phyloP scores from a whole-genome alignment of 2,888 invertebrate genomes.

The Hyppa rectilinea region DNA sequence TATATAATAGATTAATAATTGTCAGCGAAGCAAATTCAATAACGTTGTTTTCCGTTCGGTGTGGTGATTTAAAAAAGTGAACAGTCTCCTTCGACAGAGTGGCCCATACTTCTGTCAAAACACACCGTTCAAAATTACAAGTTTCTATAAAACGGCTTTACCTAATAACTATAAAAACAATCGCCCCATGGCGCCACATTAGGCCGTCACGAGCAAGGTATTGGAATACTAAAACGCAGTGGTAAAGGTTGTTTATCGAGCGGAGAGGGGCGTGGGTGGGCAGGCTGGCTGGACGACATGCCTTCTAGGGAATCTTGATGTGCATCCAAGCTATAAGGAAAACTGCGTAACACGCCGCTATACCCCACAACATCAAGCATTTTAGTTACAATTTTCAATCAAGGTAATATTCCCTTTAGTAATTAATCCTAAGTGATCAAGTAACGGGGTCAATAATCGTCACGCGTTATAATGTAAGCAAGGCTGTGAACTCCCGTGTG shows the following conservation, averaged over 20 bases:
- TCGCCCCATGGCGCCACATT: constrained; percentile 77
- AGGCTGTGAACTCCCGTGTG: constrained; percentile 64
- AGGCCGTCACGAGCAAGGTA: constrained; percentile 73
- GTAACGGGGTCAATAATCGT: constrained; percentile 77
- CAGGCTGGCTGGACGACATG: constrained; percentile 77
- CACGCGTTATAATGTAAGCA: constrained; percentile 70
- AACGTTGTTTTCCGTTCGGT: too few species aligned
- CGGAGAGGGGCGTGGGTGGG: constrained; percentile 80
- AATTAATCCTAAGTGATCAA: constrained; percentile 57
- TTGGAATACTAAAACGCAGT: constrained; percentile 76
- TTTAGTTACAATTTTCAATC: constrained; percentile 49
- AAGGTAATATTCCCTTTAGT: constrained; percentile 31
- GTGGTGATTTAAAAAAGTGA: too few species aligned
- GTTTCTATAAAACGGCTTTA: constrained; percentile 42
- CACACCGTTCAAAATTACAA: constrained; percentile 29
- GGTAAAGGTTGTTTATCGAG: constrained; percentile 75
- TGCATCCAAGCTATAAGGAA: constrained; percentile 80
- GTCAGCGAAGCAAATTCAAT: too few species aligned
- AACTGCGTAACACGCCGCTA: constrained; percentile 67
- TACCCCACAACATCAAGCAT: constrained; percentile 37
- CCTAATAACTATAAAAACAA: constrained; percentile 69
- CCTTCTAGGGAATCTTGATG: constrained; percentile 88
- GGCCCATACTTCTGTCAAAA: constrained; percentile 12
- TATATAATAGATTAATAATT: too few species aligned
- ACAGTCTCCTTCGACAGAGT: neutral